Percentiles rank a stretch among this genome's conserved stretches.
Conservation (phyloP, 1,140 invertebrate species). For the Lasioglossum baleicum region DNA sequence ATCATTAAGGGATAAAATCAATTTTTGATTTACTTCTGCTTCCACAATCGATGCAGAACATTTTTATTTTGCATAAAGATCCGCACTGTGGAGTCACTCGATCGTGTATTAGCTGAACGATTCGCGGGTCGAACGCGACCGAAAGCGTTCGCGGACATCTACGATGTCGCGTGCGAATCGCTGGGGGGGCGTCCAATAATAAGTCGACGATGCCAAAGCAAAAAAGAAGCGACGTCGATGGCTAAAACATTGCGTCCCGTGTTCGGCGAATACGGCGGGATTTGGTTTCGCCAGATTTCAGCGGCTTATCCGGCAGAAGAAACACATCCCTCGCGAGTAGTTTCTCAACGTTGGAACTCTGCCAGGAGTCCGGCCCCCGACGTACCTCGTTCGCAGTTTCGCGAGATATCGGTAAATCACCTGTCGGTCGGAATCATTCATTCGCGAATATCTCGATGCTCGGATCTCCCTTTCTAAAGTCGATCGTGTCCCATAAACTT, state of each 20-base stretch:
- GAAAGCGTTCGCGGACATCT: not conserved
- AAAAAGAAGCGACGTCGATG: not conserved
- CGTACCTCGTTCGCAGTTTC: constrained; percentile 6
- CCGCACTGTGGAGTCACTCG: no score
- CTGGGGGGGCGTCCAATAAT: not conserved
- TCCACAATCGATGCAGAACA: no score
- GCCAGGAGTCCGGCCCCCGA: not conserved
- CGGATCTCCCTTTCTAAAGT: constrained; percentile 22
- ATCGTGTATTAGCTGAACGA: no score
- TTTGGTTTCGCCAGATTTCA: not conserved
- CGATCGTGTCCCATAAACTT: constrained; percentile 23
- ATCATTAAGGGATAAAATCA: no score
- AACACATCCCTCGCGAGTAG: not conserved
- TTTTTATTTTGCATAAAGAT: no score
- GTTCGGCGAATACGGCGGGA: not conserved
- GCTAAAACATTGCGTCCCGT: not conserved
- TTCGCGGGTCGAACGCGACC: no score
- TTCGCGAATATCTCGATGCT: constrained; percentile 19
- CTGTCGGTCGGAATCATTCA: constrained; percentile 12
- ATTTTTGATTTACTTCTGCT: no score
- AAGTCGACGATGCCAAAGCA: not conserved
- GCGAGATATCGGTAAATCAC: constrained; percentile 9
- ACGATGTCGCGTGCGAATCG: no score
- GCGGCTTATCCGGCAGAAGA: not conserved
- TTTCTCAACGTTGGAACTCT: constrained; percentile 9